Base-by-base conservation (phyloP, 2,888 invertebrate genomes). In the Microchrysa polita region DNA sequence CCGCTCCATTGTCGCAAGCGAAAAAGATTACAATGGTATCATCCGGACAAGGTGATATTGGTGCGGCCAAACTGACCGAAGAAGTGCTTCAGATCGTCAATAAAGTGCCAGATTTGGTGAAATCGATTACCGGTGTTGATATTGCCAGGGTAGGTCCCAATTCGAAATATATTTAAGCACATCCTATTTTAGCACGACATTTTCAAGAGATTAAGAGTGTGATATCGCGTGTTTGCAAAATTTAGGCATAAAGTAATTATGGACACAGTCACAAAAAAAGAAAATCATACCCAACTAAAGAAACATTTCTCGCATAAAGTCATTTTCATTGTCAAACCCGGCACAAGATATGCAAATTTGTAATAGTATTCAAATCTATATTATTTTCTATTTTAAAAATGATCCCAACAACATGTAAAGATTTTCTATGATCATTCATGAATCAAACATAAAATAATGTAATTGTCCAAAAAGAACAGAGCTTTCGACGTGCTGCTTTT, bases 11-110 rank as follows among this genome's bases (percentile, higher is more conserved):
- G 78, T 93, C 96, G 0, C 95, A 97, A 84, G 92, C 95, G 7
- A 96, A 96, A 84, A 97, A 97, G 86, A 92, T 98, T 77, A 97
- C 96, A 5, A 97, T 98, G 97, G 93, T 98, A 18, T 95, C 97
- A 0, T 93, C 93, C 79, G 98, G 98, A 40, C 89, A 88, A 73
- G 93, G 96, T 44, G 94, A 97, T 65, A 88, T 98, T 42, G 98
- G 98, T 40, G 97, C 97, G 0, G 92, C 96, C 77, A 97, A 97
- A 85, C 87, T 98, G 77, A 96, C 98, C 2, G 93, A 93, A 53
- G 98, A 98, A 86, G 94, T 98, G 27, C 88, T 98, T 80, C 91
- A 90, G 83, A 97, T 98, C 82, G 96, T 98, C 77, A 91, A 93
- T 81, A 92, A 92, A 85, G 93, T 98, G 80, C 97, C 98, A 4